These are phyloP conservation scores for Phymorhynchus buccinoides DNA, from an alignment of 1,140 invertebrate genomes.

Conservation along the genomic window DNA sequence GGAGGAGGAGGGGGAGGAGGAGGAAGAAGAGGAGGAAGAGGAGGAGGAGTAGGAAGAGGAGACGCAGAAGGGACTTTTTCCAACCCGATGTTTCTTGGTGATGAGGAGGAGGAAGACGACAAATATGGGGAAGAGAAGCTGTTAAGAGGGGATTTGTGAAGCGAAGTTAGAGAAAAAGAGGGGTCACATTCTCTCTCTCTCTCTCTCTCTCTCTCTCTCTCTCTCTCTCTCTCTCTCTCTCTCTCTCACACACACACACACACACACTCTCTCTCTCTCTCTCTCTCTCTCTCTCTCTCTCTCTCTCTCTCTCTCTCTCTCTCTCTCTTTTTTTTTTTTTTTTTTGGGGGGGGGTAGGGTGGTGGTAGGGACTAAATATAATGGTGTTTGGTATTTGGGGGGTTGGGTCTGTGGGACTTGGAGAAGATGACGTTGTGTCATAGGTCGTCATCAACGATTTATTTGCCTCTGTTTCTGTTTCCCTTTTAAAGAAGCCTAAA, in stretches of 20 bases:
- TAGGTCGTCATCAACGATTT: too few relatives aligned
- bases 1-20: neutral
- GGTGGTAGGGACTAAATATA: too few relatives aligned
- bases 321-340: neutral
- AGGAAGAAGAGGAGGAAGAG: slow-evolving; percentile 20
- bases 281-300: neutral
- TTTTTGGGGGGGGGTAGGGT: too few relatives aligned
- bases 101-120: neutral
- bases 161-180: neutral
- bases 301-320: neutral
- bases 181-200: neutral
- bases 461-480: too few relatives aligned
- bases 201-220: neutral
- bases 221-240: neutral
- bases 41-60: neutral
- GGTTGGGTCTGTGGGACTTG: too few relatives aligned
- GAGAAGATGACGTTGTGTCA: too few relatives aligned
- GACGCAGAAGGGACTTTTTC: too few relatives aligned
- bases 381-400: too few relatives aligned
- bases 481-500: too few relatives aligned
- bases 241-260: neutral
- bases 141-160: neutral
- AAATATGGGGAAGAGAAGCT: neutral
- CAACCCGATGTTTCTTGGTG: slow-evolving; percentile 38
- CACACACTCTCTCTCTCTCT: neutral